A percentile compares a stretch with the other conserved stretches of the same genome.
phyloP scores from a whole-genome alignment of 2,113 vertebrate species.

The Clarias batrachus region DNA sequence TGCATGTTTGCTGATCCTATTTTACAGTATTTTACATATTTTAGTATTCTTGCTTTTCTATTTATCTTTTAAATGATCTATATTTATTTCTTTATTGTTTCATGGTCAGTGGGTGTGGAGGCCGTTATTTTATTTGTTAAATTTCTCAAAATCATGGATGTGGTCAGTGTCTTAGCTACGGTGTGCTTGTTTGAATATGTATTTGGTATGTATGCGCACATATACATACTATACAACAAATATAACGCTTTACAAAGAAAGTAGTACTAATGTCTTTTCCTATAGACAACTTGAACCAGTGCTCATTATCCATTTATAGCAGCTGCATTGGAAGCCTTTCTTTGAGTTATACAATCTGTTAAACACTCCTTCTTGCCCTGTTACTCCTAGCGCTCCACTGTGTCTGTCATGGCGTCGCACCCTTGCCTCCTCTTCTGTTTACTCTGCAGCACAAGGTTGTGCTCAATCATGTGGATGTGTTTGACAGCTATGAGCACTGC shows the following conservation, averaged over 20 bases:
- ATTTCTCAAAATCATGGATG: too few species aligned
- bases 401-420: conserved; percentile 55
- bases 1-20: too few species aligned
- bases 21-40: too few species aligned
- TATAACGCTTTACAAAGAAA: background rate
- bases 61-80: too few species aligned
- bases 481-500: conserved; percentile 74
- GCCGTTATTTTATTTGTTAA: too few species aligned
- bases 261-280: background rate
- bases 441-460: conserved; percentile 72
- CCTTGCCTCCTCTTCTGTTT: conserved; percentile 69
- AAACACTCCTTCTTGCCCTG: conserved; percentile 39
- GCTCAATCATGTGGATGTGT: conserved; percentile 75
- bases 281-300: conserved; percentile 10
- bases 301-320: conserved; percentile 29
- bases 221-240: background rate
- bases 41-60: too few species aligned
- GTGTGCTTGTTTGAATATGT: too few species aligned
- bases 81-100: too few species aligned
- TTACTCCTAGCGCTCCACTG: conserved; percentile 27
- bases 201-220: too few species aligned
- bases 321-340: background rate
- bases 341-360: conserved; percentile 43
- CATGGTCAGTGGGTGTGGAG: too few species aligned
- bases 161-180: too few species aligned